These are phyloP conservation scores for Heliconius ethilla DNA, from an alignment of 2,888 invertebrate genomes.

Conservation along the genomic window DNA sequence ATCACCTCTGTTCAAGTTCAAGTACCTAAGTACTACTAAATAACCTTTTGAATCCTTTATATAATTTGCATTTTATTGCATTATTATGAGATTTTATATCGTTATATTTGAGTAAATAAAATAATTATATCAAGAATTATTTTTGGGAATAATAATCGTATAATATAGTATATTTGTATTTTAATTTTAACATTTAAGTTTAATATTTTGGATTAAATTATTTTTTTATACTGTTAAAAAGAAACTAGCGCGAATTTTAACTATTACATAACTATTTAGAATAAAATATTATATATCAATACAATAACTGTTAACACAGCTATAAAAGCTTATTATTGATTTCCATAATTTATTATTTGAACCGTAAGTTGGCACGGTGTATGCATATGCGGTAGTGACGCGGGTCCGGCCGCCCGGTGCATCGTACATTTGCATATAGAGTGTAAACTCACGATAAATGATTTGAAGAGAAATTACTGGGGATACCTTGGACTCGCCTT, in stretches of 20 bases:
- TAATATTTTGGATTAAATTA: too few species aligned
- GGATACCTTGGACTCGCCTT: constrained; percentile 38
- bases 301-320: background rate
- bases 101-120: background rate
- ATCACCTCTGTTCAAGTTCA: constrained; percentile 68
- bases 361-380: constrained; percentile 28
- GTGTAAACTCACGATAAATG: constrained; percentile 36
- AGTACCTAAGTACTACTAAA: constrained; percentile 56
- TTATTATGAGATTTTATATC: background rate
- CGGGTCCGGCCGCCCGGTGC: constrained; percentile 36
- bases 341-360: constrained; percentile 26
- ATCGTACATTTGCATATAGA: constrained; percentile 41
- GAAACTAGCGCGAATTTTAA: too few species aligned
- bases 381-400: constrained; percentile 37
- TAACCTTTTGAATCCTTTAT: background rate
- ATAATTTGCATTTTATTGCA: background rate
- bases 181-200: too few species aligned
- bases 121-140: background rate
- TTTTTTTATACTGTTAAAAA: too few species aligned
- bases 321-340: constrained; percentile 18
- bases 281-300: background rate
- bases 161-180: background rate
- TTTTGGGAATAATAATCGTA: background rate
- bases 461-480: constrained; percentile 42
- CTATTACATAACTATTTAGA: background rate